These are phyloP conservation scores for Enteromius unitaeniatus DNA, from an alignment of 2,797 vertebrate species.

Conservation along the genomic window DNA sequence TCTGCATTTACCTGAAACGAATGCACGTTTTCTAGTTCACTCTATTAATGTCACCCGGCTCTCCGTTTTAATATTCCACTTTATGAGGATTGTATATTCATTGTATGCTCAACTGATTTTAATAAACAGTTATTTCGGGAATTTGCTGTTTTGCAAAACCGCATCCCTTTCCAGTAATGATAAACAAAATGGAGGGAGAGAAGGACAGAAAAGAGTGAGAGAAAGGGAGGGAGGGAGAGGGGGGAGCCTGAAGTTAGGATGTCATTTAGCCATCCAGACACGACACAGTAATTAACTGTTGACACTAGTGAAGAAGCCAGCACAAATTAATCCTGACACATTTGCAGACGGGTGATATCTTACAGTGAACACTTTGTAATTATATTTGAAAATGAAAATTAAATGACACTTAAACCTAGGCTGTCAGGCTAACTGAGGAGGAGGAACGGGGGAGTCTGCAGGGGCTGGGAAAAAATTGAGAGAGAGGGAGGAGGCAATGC, in stretches of 20 bases:
- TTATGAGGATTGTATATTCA: slow-evolving; percentile 79
- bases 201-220: slow-evolving; percentile 71
- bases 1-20: slow-evolving; percentile 71
- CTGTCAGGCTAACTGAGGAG: slow-evolving; percentile 98
- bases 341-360: slow-evolving; percentile 99
- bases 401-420: slow-evolving; percentile 99
- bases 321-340: slow-evolving; percentile 99
- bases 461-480: slow-evolving; percentile 10
- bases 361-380: slow-evolving; percentile 99
- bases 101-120: slow-evolving; percentile 87
- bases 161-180: slow-evolving; percentile 83
- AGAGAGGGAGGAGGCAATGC: slow-evolving; percentile 21
- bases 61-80: slow-evolving; percentile 68
- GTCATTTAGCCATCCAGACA: slow-evolving; percentile 99
- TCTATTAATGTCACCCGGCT: slow-evolving; percentile 70
- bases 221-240: slow-evolving; percentile 68
- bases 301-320: slow-evolving; percentile 99
- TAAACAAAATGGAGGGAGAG: slow-evolving; percentile 84
- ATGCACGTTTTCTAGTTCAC: slow-evolving; percentile 78
- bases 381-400: slow-evolving; percentile 99
- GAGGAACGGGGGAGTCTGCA: slow-evolving; percentile 67
- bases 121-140: slow-evolving; percentile 82
- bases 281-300: slow-evolving; percentile 99
- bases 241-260: slow-evolving; percentile 88
- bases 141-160: slow-evolving; percentile 87